Conservation (phyloP, 2,797 vertebrate species). For the Chanos chanos region DNA sequence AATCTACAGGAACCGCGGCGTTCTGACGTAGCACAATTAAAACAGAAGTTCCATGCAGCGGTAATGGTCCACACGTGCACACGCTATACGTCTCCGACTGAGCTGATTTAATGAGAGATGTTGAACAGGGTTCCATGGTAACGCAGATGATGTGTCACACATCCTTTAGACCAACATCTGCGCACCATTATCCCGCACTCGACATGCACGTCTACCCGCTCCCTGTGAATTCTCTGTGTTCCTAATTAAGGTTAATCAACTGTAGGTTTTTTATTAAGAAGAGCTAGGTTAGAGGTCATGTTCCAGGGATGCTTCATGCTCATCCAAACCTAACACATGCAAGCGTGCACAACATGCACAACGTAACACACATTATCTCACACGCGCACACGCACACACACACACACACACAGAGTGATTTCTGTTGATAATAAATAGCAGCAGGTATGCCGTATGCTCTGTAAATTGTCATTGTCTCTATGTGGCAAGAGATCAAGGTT, state of each 20-base stretch:
- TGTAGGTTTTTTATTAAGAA: conserved; percentile 34
- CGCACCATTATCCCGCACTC: conserved; percentile 27
- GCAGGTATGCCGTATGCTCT: background rate
- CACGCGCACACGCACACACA: background rate
- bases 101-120: conserved; percentile 51
- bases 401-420: conserved; percentile 4
- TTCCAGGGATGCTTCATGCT: conserved; percentile 6
- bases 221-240: conserved; percentile 16
- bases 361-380: too few species aligned
- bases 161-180: conserved; percentile 32
- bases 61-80: background rate
- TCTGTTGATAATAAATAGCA: conserved; percentile 28
- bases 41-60: conserved; percentile 23
- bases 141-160: conserved; percentile 35
- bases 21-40: conserved; percentile 29
- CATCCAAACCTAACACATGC: too few species aligned
- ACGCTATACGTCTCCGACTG: conserved; percentile 17
- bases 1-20: conserved; percentile 8
- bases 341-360: too few species aligned
- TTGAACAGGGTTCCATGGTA: conserved; percentile 38
- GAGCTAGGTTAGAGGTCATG: conserved; percentile 34
- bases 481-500: conserved; percentile 8
- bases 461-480: conserved; percentile 29
- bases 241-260: conserved; percentile 27
- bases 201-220: background rate